Conservation (phyloP, 2,113 vertebrate genomes). For the Malurus alboscapulatus region DNA sequence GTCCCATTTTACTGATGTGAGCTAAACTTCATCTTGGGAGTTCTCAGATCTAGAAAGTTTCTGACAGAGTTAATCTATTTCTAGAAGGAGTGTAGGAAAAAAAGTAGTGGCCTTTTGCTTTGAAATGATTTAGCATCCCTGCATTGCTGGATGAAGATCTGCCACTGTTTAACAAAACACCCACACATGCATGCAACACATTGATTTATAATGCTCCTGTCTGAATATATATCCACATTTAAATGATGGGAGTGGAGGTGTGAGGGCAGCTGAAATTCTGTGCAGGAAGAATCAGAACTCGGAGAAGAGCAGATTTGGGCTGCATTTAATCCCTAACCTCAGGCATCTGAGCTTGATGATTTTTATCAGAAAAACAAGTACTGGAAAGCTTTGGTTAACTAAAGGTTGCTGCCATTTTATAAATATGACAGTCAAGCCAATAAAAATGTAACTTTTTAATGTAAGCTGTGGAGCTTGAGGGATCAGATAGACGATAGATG, state of each 20-base stretch:
- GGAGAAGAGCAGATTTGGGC: neutral
- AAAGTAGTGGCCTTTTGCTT: neutral
- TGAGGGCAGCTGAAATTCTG: neutral
- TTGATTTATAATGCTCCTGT: neutral
- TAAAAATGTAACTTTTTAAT: neutral
- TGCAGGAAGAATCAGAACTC: neutral
- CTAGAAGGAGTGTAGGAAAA: neutral
- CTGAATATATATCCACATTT: conserved; percentile 15
- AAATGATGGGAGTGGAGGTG: neutral
- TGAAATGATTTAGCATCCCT: conserved; percentile 9
- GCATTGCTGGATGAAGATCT: conserved; percentile 1
- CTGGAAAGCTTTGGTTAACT: neutral
- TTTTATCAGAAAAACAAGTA: neutral
- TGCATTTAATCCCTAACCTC: neutral
- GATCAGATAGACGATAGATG: neutral
- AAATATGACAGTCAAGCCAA: neutral
- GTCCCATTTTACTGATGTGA: neutral
- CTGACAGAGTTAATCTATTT: neutral
- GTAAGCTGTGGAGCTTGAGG: neutral
- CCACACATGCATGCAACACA: neutral
- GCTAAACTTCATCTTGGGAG: neutral
- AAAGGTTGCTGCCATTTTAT: neutral
- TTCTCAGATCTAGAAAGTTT: conserved; percentile 5
- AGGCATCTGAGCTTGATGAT: neutral
- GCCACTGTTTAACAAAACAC: conserved; percentile 2